These are phyloP conservation scores for Catocala sponsa DNA, from an alignment of 2,888 invertebrate genomes.

Conservation along the genomic window DNA sequence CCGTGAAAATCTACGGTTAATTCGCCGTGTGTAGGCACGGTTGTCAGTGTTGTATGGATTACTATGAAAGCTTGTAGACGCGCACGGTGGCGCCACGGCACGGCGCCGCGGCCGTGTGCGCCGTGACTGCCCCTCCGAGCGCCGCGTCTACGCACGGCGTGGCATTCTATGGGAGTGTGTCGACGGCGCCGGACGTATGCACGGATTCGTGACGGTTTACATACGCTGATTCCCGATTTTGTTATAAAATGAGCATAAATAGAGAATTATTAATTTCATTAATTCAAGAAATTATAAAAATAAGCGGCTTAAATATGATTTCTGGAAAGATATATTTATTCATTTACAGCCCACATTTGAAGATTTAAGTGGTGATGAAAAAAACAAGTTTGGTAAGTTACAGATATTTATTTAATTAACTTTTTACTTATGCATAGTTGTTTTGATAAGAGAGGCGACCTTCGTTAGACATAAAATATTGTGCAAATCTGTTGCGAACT, in stretches of 20 bases:
- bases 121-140: constrained; percentile 39
- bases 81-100: constrained; percentile 37
- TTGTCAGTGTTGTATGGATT: constrained; percentile 41
- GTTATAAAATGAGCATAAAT: constrained; percentile 42
- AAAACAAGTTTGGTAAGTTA: constrained; percentile 45
- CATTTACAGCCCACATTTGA: constrained; percentile 25
- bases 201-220: constrained; percentile 34
- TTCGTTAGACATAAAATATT: no score
- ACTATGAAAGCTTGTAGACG: constrained; percentile 37
- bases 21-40: constrained; percentile 45
- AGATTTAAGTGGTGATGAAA: constrained; percentile 44
- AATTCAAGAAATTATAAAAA: constrained; percentile 47
- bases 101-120: constrained; percentile 39
- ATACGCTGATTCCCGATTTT: constrained; percentile 35
- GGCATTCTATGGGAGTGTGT: constrained; percentile 41
- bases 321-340: constrained; percentile 42
- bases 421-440: constrained; percentile 41
- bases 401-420: constrained; percentile 37
- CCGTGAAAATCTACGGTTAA: constrained; percentile 43
- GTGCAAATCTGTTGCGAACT: constrained; percentile 47
- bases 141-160: constrained; percentile 42
- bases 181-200: constrained; percentile 38
- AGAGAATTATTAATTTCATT: constrained; percentile 45
- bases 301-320: constrained; percentile 43
- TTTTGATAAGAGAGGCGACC: constrained; percentile 44